Percentiles rank a stretch among this genome's conserved stretches.
Conservation (phyloP, 2,797 vertebrate species). For the Aratinga solstitialis region DNA sequence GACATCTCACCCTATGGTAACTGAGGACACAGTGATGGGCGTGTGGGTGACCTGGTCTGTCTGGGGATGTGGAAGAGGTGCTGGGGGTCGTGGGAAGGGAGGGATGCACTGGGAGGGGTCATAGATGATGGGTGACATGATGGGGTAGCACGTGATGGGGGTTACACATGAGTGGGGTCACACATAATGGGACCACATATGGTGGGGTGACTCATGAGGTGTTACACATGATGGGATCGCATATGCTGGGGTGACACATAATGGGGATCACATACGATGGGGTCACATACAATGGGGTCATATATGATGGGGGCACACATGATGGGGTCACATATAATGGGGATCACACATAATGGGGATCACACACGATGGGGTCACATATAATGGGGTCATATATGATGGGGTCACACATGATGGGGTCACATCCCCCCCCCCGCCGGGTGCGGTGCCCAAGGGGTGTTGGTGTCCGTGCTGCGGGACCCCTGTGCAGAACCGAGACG, state of each 20-base stretch:
- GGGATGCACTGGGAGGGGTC: not conserved
- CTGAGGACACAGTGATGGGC: accelerated
- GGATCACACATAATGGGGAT: no score
- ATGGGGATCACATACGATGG: no score
- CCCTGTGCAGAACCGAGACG: not conserved
- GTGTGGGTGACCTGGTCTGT: accelerated
- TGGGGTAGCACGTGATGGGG: not conserved
- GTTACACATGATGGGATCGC: no score
- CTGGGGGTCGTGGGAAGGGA: not conserved
- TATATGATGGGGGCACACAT: no score
- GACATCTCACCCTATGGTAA: not conserved
- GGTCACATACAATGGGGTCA: no score
- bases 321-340: not conserved
- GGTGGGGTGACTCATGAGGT: no score
- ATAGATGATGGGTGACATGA: not conserved
- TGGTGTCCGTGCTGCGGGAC: not conserved
- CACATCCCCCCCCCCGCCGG: not conserved
- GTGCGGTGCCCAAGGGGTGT: not conserved
- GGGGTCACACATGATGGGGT: no score
- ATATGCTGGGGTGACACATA: no score
- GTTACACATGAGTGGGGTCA: no score
- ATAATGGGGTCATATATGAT: no score
- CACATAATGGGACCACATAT: no score
- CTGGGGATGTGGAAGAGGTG: not conserved
- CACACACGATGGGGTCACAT: no score